Evolutionary conservation across 2,113 vertebrate genomes (phyloP).

Genomic region (Aphyosemion australe): DNA sequence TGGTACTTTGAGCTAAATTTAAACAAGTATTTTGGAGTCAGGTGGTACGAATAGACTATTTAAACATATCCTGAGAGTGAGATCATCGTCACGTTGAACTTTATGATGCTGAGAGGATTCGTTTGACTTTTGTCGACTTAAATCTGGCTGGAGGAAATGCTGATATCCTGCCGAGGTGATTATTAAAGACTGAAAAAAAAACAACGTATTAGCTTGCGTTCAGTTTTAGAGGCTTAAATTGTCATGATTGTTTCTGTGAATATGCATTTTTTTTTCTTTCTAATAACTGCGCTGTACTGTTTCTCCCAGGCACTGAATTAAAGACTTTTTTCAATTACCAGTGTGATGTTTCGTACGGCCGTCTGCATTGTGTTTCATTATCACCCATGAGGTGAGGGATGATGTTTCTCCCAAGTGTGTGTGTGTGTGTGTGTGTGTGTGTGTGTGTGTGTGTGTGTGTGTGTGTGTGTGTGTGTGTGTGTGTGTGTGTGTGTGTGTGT

Average conservation of each 20-base stretch:
- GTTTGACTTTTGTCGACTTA: slow-evolving; percentile 12
- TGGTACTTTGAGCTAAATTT: too few species aligned
- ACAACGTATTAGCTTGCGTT: slow-evolving; percentile 25
- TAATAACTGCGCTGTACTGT: slow-evolving; percentile 70
- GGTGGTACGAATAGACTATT: too few species aligned
- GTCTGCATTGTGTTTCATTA: background rate
- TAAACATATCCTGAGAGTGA: background rate
- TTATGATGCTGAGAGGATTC: slow-evolving; percentile 18
- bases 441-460: too few species aligned
- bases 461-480: too few species aligned
- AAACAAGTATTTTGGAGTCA: too few species aligned
- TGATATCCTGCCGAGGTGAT: slow-evolving; percentile 8
- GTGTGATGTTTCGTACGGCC: slow-evolving; percentile 18
- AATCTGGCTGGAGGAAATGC: slow-evolving; percentile 39
- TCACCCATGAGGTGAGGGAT: background rate
- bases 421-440: too few species aligned
- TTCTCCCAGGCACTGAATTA: slow-evolving; percentile 82
- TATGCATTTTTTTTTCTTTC: slow-evolving; percentile 34
- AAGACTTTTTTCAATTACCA: slow-evolving; percentile 66
- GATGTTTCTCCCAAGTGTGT: too few species aligned
- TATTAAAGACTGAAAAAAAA: slow-evolving; percentile 20
- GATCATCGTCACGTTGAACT: slow-evolving; percentile 28
- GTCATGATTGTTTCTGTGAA: slow-evolving; percentile 62
- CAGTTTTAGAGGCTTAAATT: slow-evolving; percentile 52
- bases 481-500: too few species aligned